A percentile compares a stretch with the other conserved stretches of the same genome.
Evolutionary conservation across 2,888 invertebrate species (phyloP).

Genomic region (Strigamia crassipes): DNA sequence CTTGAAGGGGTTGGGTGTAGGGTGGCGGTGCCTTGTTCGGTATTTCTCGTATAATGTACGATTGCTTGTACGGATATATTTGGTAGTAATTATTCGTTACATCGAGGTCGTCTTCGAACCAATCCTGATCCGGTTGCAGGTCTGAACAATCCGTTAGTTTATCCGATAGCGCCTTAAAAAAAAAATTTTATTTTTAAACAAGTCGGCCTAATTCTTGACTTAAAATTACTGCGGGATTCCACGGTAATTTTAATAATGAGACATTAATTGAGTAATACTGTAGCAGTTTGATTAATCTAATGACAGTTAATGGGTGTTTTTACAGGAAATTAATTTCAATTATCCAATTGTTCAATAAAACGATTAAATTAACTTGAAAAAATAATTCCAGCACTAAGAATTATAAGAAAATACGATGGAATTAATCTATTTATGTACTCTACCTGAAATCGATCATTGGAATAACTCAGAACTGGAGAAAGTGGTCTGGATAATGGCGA

Average conservation of each 20-base stretch:
- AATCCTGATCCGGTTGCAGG: constrained; percentile 53
- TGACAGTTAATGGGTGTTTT: neutral
- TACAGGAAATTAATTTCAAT: neutral
- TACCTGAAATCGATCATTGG: neutral
- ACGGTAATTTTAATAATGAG: too few relatives aligned
- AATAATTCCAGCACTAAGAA: too few relatives aligned
- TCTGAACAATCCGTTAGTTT: constrained; percentile 50
- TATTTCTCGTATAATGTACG: constrained; percentile 68
- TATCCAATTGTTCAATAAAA: neutral
- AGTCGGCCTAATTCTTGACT: too few relatives aligned
- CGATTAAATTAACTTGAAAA: neutral
- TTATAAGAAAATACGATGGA: too few relatives aligned
- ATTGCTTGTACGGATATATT: constrained; percentile 54
- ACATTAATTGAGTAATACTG: neutral
- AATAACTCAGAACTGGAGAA: constrained; percentile 47
- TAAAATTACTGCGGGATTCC: too few relatives aligned
- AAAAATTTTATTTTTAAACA: neutral
- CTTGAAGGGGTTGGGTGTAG: constrained; percentile 67
- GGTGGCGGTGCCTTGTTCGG: constrained; percentile 78
- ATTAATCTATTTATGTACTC: too few relatives aligned
- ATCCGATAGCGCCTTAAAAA: neutral
- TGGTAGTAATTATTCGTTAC: constrained; percentile 57
- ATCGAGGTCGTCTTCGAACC: constrained; percentile 59
- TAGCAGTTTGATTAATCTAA: neutral
- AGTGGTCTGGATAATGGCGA: constrained; percentile 38